phyloP scores from a whole-genome alignment of 2,113 vertebrate genomes.

The Syrmaticus mikado region DNA sequence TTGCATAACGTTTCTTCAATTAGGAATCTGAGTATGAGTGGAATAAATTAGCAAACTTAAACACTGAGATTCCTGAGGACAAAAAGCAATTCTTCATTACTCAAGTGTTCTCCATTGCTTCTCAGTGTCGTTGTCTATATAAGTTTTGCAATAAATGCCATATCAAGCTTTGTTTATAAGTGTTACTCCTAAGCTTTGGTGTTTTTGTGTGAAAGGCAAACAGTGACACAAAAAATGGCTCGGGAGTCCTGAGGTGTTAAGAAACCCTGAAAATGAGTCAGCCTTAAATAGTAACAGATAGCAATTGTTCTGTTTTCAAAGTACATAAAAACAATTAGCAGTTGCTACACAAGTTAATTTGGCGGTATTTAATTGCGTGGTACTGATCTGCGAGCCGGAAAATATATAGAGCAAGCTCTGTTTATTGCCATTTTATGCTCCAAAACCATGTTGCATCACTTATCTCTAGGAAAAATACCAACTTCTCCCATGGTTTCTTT shows the following conservation, averaged over 20 bases:
- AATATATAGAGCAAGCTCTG: slow-evolving; percentile 3
- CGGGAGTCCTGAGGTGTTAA: background rate
- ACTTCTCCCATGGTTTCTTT: background rate
- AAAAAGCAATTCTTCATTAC: background rate
- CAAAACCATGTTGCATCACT: background rate
- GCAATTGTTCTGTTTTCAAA: slow-evolving; percentile 15
- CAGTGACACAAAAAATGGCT: slow-evolving; percentile 1
- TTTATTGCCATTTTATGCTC: background rate
- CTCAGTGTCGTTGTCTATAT: background rate
- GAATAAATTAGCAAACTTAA: background rate
- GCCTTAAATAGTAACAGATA: slow-evolving; percentile 7
- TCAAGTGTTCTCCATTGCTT: background rate
- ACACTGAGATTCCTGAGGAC: background rate
- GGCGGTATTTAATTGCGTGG: background rate
- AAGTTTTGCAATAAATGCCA: background rate
- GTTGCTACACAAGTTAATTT: slow-evolving; percentile 33
- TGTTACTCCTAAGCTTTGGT: background rate
- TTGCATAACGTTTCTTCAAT: background rate
- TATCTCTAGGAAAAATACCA: background rate
- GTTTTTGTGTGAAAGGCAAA: background rate
- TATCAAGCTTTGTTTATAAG: slow-evolving; percentile 41
- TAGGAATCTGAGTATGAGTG: background rate
- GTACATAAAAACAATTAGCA: slow-evolving; percentile 48
- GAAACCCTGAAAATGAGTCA: slow-evolving; percentile 43
- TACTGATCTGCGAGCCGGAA: slow-evolving; percentile 9